These are phyloP conservation scores for Vanessa tameamea DNA, from an alignment of 1,140 invertebrate genomes.

Conservation along the genomic window DNA sequence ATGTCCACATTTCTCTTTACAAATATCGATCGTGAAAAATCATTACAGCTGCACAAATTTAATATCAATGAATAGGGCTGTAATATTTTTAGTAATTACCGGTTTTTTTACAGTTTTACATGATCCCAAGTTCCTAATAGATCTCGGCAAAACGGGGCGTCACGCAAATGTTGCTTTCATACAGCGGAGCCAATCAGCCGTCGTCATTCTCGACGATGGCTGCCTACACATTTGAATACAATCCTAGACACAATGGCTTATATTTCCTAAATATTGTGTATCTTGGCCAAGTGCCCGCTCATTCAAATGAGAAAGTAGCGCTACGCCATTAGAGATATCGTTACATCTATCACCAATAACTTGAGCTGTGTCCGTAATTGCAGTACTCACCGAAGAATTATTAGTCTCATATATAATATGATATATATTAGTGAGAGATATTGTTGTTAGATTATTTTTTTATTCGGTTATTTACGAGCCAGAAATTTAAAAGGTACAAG, in stretches of 20 bases:
- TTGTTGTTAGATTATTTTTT: background rate
- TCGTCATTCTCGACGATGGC: slow-evolving; percentile 6
- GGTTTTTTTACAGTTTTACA: background rate
- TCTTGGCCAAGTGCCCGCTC: slow-evolving; percentile 25
- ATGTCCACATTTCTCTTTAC: background rate
- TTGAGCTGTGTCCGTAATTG: slow-evolving; percentile 11
- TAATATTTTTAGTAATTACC: background rate
- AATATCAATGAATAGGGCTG: background rate
- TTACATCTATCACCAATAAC: slow-evolving; percentile 18
- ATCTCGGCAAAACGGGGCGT: background rate
- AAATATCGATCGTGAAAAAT: background rate
- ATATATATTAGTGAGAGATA: background rate
- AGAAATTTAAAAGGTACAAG: too few species aligned
- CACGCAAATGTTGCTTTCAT: slow-evolving; percentile 3
- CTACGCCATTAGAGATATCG: slow-evolving; percentile 15
- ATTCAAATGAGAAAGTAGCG: slow-evolving; percentile 23
- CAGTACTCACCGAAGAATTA: background rate
- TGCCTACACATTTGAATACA: slow-evolving; percentile 24
- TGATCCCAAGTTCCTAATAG: background rate
- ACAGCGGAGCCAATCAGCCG: slow-evolving; percentile 4
- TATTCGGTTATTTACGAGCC: background rate
- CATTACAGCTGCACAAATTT: background rate
- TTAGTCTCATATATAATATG: background rate
- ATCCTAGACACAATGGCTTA: slow-evolving; percentile 23
- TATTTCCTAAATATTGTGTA: slow-evolving; percentile 25